Base-by-base conservation (phyloP, 2,113 vertebrate genomes). In the Cromileptes altivelis region DNA sequence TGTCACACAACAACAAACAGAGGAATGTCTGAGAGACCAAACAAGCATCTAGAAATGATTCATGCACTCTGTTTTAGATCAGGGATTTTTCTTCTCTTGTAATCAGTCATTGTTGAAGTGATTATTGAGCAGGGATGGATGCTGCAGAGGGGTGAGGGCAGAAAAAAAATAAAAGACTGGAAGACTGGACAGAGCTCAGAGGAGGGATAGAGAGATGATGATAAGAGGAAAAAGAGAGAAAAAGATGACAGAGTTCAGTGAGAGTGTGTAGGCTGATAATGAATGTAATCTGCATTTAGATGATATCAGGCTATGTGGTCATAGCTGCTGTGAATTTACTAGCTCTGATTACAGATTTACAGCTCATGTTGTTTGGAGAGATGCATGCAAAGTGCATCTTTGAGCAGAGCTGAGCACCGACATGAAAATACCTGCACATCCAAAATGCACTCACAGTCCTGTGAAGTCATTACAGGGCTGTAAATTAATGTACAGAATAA, bases 201-300 rank as follows among this genome's bases (percentile, higher is more conserved):
- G 37, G 58, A 68, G 67, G n/a, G 47, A 50, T 45, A 61, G 64
- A 70, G 23, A 80, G 12, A 58, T 42, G 50, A 73, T 50, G 63
- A 82, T 69, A 37, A 80, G 47, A 25, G 50, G 62, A 42, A 75
- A 25, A 63, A 56, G 30, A 71, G 69, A 65, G 27, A 63, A 60
- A 71, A 74, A 65, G 18, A 85, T 61, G 60, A 70, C 61, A 77
- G 52, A 64, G 83, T 84, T 89, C 55, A 82, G 77, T 64, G 10
- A 56, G 88, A 86, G 70, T 70, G 70, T 83, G 80, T 80, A 79
- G 75, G 75, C 21, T 82, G 55, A 85, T 82, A 85, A 92, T 90
- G 56, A 85, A 89, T 84, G 61, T 70, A 87, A 89, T 92, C 85
- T 92, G 79, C 90, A 92, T 92, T 91, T 89, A 92, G 81, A 92